Percentiles rank a stretch among this genome's conserved stretches.
Evolutionary conservation across 2,113 vertebrate species (phyloP).

Genomic region (Talpa occidentalis): DNA sequence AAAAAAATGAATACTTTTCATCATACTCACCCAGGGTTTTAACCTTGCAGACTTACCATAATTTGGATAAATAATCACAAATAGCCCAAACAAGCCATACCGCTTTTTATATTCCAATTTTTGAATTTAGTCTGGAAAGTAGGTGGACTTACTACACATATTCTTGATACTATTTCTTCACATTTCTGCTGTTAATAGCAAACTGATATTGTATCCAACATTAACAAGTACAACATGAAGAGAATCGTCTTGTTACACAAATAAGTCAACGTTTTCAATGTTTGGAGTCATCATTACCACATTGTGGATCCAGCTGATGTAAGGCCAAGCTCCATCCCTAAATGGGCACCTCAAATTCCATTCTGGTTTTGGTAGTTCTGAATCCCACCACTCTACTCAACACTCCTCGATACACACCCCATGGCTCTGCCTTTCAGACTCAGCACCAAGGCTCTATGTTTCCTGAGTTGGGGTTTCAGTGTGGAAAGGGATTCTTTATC

Average conservation of each 20-base stretch:
- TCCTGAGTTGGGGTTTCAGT: not conserved
- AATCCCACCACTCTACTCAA: not conserved
- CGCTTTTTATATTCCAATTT: not conserved
- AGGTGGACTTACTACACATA: not conserved
- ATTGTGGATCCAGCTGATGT: not conserved
- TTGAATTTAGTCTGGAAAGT: not conserved
- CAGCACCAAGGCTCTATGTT: not conserved
- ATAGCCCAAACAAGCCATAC: not conserved
- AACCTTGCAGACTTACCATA: not conserved
- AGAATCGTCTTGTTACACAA: not conserved
- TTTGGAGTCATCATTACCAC: not conserved
- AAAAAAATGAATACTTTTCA: not conserved
- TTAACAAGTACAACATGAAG: not conserved
- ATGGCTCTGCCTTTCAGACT: not conserved
- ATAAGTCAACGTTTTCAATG: not conserved
- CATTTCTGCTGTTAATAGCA: not conserved
- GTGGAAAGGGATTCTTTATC: not conserved
- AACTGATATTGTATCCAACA: not conserved
- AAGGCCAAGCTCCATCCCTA: not conserved
- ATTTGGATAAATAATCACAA: conserved; percentile 11
- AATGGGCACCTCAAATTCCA: not conserved
- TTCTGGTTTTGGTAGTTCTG: not conserved
- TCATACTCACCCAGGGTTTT: not conserved
- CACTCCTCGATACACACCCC: not conserved
- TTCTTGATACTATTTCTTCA: not conserved